Conservation (phyloP, 2,113 vertebrate species). For the Leptobrachium ailaonicum region DNA sequence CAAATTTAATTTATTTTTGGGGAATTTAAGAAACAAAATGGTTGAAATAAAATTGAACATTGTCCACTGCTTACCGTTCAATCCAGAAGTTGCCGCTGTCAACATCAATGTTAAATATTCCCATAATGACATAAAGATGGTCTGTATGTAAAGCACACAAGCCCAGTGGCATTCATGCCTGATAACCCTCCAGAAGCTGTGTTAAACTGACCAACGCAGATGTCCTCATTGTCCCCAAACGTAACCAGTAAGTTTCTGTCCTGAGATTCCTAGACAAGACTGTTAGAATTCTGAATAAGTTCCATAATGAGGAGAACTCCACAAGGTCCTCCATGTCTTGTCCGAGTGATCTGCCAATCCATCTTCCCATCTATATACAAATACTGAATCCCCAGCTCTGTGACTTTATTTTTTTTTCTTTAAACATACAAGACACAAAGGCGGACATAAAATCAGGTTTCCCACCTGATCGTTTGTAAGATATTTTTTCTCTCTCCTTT, state of each 20-base stretch:
- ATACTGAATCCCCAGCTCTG: constrained; percentile 62
- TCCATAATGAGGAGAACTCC: constrained; percentile 28
- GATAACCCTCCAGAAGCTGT: constrained; percentile 22
- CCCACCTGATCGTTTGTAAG: constrained; percentile 59
- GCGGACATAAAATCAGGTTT: constrained; percentile 66
- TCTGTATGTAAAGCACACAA: constrained; percentile 17
- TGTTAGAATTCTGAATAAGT: constrained; percentile 24
- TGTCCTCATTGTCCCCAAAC: constrained; percentile 40
- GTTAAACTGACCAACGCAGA: constrained; percentile 33
- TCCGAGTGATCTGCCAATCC: neutral
- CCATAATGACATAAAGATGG: constrained; percentile 26
- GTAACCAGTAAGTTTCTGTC: constrained; percentile 1
- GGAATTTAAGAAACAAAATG: too few relatives aligned
- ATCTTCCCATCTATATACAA: constrained; percentile 53
- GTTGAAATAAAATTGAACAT: neutral
- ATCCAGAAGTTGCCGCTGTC: constrained; percentile 21
- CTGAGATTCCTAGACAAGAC: constrained; percentile 37
- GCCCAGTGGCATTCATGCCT: constrained; percentile 33
- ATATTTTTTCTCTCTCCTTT: constrained; percentile 60
- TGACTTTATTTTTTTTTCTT: constrained; percentile 48
- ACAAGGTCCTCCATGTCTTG: constrained; percentile 23
- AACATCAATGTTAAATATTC: constrained; percentile 27
- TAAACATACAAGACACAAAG: constrained; percentile 68
- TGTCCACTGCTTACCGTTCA: constrained; percentile 34
- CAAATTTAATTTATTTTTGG: too few relatives aligned